Percentiles rank a stretch among this genome's conserved stretches.
Evolutionary conservation across 2,888 invertebrate genomes (phyloP).

Genomic region (Dromius quadrimaculatus): DNA sequence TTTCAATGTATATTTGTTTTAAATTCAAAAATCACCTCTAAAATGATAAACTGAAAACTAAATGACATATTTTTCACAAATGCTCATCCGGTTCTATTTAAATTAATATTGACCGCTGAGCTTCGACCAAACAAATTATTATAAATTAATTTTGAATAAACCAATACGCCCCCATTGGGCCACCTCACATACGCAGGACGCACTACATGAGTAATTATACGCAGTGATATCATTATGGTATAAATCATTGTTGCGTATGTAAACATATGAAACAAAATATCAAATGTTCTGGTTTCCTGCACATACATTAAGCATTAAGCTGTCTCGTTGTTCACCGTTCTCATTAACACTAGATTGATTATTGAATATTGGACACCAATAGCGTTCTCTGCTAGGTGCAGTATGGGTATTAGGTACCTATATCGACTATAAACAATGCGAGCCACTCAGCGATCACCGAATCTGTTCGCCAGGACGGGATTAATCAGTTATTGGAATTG

Average conservation of each 20-base stretch:
- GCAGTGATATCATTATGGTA: slow-evolving; percentile 37
- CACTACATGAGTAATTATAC: slow-evolving; percentile 30
- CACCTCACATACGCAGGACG: background rate
- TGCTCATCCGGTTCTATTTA: too few relatives aligned
- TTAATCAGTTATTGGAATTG: slow-evolving; percentile 31
- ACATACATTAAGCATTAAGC: slow-evolving; percentile 29
- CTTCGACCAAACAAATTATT: slow-evolving; percentile 27
- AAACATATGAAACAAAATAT: slow-evolving; percentile 46
- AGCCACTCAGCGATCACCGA: slow-evolving; percentile 38
- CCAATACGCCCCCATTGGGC: background rate
- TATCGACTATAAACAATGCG: slow-evolving; percentile 30
- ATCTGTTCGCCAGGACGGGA: slow-evolving; percentile 30
- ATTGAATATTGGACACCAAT: slow-evolving; percentile 47
- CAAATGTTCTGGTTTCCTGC: slow-evolving; percentile 40
- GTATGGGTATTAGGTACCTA: slow-evolving; percentile 19
- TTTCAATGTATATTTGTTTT: too few relatives aligned
- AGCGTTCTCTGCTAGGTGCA: background rate
- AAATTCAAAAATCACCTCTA: too few relatives aligned
- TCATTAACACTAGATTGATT: slow-evolving; percentile 49
- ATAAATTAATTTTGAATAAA: slow-evolving; percentile 33
- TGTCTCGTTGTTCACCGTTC: slow-evolving; percentile 7
- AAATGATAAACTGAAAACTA: too few relatives aligned
- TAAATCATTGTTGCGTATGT: slow-evolving; percentile 44
- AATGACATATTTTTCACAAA: too few relatives aligned
- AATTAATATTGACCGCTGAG: too few relatives aligned